Evolutionary conservation across 2,113 vertebrate species (phyloP), one percentile per base, ranked within the genome.

Genomic region (Chunga burmeisteri): DNA sequence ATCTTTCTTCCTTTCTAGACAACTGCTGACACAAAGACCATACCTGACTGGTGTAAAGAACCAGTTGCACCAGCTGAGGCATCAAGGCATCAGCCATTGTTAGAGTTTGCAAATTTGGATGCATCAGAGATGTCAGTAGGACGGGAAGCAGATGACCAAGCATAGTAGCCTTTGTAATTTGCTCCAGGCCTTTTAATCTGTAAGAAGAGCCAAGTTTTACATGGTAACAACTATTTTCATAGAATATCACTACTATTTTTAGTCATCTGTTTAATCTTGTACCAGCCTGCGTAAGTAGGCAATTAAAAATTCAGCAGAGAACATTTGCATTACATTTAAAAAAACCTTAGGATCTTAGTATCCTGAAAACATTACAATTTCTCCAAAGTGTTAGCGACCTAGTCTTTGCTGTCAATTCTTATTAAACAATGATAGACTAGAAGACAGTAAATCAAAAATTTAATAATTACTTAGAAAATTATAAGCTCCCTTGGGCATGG

Each of bases 1-100:
- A 53, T 27, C 10, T 17, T 21, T 59, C 34, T 44, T 2, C 29
- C 75, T 46, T 47, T 16, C 50, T 7, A 56, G 30, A 26, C 27
- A 80, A 23, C 40, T 66, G 47, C 36, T 42, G 88, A 58, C 53
- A 42, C 42, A 38, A 47, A 86, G 81, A 25, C 17, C 86, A 0
- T 94, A 99, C 99, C 99, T 99, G 99, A 94, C 99, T 99, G 46
- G 99, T 99, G 78, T 99, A 99, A 62, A 99, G 99, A 14, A 99
- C 99, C 72, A 99, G 98, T 96, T 99, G 99, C 46, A 99, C 99
- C 58, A 99, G 98, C 97, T 99, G 99, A 73, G 99, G 99, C 99
- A 99, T 99, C 94, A 99, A 98, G 25, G 99, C 99, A 44, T 99
- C 99, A 21, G 99, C 99, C 80, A 99, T 99, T 26, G 97, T 99